A percentile compares a stretch with the other conserved stretches of the same genome.
Conservation (phyloP, 2,113 vertebrate species). For the Nestor notabilis region DNA sequence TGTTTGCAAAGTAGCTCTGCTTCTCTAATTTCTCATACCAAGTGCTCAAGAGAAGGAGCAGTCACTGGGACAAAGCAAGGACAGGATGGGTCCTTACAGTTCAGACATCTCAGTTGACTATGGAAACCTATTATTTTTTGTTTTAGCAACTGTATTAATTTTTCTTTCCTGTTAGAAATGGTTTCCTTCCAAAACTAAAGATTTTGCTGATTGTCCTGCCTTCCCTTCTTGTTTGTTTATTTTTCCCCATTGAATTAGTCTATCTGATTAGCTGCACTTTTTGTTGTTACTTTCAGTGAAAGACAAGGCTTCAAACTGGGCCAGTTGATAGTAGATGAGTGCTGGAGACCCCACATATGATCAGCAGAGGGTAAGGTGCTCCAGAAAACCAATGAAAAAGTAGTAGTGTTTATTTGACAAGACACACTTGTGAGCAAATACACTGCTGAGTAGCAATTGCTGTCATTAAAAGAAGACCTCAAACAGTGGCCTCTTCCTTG, state of each 20-base stretch:
- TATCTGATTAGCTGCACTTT: background rate
- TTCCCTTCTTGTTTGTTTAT: background rate
- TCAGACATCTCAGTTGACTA: background rate
- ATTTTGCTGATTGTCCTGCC: background rate
- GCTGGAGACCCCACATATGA: background rate
- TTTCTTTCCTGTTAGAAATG: background rate
- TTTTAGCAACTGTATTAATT: background rate
- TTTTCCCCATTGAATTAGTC: background rate
- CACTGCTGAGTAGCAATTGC: background rate
- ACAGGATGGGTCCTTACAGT: background rate
- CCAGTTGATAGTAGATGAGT: background rate
- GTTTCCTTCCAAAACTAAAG: background rate
- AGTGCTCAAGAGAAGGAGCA: background rate
- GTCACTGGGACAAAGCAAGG: background rate
- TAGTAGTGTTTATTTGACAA: background rate
- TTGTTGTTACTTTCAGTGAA: background rate
- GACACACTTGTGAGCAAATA: background rate
- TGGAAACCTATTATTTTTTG: background rate
- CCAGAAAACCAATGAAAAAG: background rate
- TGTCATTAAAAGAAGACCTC: background rate
- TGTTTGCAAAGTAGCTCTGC: background rate
- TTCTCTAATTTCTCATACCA: background rate
- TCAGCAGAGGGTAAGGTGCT: background rate
- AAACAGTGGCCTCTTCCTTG: background rate
- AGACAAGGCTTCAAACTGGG: background rate